phyloP scores from a whole-genome alignment of 1,140 invertebrate species.

The Laupala kohalensis region DNA sequence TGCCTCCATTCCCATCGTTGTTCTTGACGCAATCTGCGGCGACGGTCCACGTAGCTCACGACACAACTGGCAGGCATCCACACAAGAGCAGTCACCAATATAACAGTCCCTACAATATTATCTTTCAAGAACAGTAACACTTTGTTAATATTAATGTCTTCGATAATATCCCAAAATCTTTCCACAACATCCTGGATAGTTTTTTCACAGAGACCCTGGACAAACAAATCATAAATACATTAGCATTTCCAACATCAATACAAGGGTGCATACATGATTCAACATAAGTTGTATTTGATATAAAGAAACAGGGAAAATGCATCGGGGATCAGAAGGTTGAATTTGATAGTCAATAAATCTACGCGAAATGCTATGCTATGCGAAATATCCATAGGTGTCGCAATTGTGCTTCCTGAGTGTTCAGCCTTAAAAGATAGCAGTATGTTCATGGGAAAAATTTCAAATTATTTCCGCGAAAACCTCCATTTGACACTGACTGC shows the following conservation, averaged over 20 bases:
- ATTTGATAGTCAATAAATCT: too few species aligned
- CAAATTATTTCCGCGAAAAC: too few species aligned
- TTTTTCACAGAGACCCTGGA: constrained; percentile 86
- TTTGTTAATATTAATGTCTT: constrained; percentile 90
- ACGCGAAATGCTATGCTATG: too few species aligned
- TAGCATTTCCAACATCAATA: not conserved
- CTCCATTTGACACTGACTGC: too few species aligned
- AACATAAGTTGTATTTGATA: too few species aligned
- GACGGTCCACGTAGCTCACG: constrained; percentile 65
- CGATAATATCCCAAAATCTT: constrained; percentile 91
- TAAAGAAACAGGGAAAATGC: too few species aligned
- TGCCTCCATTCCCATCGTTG: constrained; percentile 41
- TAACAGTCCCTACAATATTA: constrained; percentile 81
- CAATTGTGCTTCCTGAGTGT: too few species aligned
- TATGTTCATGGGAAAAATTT: too few species aligned
- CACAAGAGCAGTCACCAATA: constrained; percentile 73
- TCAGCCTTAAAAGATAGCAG: too few species aligned
- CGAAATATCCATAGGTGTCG: too few species aligned
- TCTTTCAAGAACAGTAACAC: constrained; percentile 73
- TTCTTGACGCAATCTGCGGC: constrained; percentile 40
- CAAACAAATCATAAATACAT: constrained; percentile 14
- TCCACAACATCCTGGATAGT: constrained; percentile 90
- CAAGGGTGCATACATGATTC: too few species aligned
- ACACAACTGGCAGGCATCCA: constrained; percentile 84
- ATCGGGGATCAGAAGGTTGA: too few species aligned